These are phyloP conservation scores for Neoascia interrupta DNA, from an alignment of 2,888 invertebrate species.

Conservation along the genomic window DNA sequence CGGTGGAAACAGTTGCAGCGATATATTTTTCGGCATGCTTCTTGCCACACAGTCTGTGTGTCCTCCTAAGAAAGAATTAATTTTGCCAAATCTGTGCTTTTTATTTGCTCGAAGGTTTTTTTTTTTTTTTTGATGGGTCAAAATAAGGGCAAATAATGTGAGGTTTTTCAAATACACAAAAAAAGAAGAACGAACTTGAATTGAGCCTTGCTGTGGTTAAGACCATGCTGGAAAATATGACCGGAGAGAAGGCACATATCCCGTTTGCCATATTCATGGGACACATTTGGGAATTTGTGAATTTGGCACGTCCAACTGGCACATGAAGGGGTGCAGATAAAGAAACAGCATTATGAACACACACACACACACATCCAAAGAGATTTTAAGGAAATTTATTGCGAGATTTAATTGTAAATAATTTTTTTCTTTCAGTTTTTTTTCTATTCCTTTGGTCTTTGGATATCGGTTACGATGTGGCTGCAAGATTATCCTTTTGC, in stretches of 20 bases:
- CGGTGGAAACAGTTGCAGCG: too few species aligned
- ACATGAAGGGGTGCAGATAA: slow-evolving; percentile 9
- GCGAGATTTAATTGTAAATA: slow-evolving; percentile 46
- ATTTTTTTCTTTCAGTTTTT: slow-evolving; percentile 19
- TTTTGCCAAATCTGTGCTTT: slow-evolving; percentile 27
- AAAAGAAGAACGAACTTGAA: slow-evolving; percentile 7
- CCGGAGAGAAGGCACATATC: slow-evolving; percentile 17
- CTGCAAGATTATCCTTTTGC: slow-evolving; percentile 64
- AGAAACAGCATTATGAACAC: slow-evolving; percentile 51
- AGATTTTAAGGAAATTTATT: slow-evolving; percentile 65
- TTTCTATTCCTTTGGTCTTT: slow-evolving; percentile 35
- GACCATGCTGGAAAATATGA: not conserved
- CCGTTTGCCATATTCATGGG: slow-evolving; percentile 2
- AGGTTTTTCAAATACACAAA: not conserved
- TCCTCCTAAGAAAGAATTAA: slow-evolving; percentile 23
- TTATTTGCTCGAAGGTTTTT: too few species aligned
- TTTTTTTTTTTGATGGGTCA: slow-evolving; percentile 13
- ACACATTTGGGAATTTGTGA: slow-evolving; percentile 56
- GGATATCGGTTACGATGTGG: slow-evolving; percentile 59
- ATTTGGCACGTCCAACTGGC: slow-evolving; percentile 59
- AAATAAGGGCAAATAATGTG: slow-evolving; percentile 33
- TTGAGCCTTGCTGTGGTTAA: slow-evolving; percentile 6
- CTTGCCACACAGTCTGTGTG: slow-evolving; percentile 16
- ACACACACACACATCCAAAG: too few species aligned
- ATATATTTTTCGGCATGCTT: too few species aligned